Percentiles rank a stretch among this genome's conserved stretches.
Evolutionary conservation across 2,888 invertebrate species (phyloP).

Genomic region (Brachyopa scutellaris): DNA sequence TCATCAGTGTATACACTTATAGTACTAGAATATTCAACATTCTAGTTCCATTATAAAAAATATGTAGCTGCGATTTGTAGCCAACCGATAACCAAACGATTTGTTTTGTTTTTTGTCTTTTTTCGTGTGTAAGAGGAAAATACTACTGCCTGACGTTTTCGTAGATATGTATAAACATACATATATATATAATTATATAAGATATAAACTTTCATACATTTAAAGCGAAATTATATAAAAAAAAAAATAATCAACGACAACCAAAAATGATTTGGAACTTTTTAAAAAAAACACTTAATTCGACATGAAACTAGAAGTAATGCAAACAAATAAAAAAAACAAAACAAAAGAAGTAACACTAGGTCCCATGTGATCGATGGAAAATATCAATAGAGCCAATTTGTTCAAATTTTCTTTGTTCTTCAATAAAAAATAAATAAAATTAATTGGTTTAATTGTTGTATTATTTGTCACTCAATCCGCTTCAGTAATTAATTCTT

Average conservation of each 20-base stretch:
- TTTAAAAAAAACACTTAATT: conserved; percentile 19
- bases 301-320: conserved; percentile 45
- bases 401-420: conserved; percentile 71
- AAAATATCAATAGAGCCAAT: conserved; percentile 67
- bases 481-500: too few relatives aligned
- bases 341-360: conserved; percentile 32
- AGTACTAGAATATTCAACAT: background rate
- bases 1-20: too few relatives aligned
- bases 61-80: conserved; percentile 26
- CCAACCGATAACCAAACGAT: conserved; percentile 61
- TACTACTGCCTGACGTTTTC: conserved; percentile 71
- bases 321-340: conserved; percentile 1
- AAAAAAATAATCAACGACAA: conserved; percentile 9
- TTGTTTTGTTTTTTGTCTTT: conserved; percentile 51
- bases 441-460: conserved; percentile 7
- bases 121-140: conserved; percentile 53
- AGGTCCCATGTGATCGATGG: conserved; percentile 44
- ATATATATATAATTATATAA: conserved; percentile 66
- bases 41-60: background rate
- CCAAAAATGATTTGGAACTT: too few relatives aligned
- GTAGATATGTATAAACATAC: conserved; percentile 62
- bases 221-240: conserved; percentile 49
- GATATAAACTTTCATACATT: conserved; percentile 62
- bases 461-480: too few relatives aligned
- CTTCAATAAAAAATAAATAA: conserved; percentile 62